These are phyloP conservation scores for Takifugu rubripes DNA, from an alignment of 2,797 vertebrate species.

Conservation along the genomic window DNA sequence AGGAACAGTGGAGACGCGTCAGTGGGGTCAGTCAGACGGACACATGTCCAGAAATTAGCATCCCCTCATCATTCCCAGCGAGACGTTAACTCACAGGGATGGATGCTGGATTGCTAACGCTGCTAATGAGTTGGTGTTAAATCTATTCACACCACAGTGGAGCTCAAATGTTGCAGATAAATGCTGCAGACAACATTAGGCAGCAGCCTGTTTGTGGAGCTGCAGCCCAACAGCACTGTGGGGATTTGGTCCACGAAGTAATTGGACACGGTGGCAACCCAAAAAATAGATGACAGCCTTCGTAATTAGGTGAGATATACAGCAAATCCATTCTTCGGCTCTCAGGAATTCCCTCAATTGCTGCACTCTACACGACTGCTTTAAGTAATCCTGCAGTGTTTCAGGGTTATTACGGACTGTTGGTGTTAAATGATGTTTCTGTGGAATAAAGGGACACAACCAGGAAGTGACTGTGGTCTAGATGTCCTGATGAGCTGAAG, in stretches of 20 bases:
- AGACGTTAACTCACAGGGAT: slow-evolving; percentile 29
- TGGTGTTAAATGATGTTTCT: slow-evolving; percentile 18
- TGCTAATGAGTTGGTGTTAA: slow-evolving; percentile 40
- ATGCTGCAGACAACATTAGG: slow-evolving; percentile 39
- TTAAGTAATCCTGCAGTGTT: too few species aligned
- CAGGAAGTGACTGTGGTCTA: slow-evolving; percentile 5
- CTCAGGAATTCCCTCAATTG: slow-evolving; percentile 8
- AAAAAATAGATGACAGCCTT: slow-evolving; percentile 63
- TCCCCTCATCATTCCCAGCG: slow-evolving; percentile 32
- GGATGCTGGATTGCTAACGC: slow-evolving; percentile 30
- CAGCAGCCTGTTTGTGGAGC: slow-evolving; percentile 51
- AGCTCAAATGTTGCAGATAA: slow-evolving; percentile 23
- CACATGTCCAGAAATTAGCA: slow-evolving; percentile 21
- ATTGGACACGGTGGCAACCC: slow-evolving; percentile 65
- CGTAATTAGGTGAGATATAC: slow-evolving; percentile 70
- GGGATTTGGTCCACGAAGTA: slow-evolving; percentile 70
- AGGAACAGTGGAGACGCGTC: slow-evolving; percentile 12
- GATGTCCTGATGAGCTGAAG: slow-evolving; percentile 24
- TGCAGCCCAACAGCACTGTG: slow-evolving; percentile 43
- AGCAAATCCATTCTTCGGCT: slow-evolving; percentile 49
- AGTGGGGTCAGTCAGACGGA: neutral
- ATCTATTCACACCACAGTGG: slow-evolving; percentile 25
- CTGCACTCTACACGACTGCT: too few species aligned
- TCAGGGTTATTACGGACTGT: neutral
- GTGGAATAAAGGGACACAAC: slow-evolving; percentile 28